Evolutionary conservation across 2,113 vertebrate genomes (phyloP).

Genomic region (Chrysochloris asiatica): DNA sequence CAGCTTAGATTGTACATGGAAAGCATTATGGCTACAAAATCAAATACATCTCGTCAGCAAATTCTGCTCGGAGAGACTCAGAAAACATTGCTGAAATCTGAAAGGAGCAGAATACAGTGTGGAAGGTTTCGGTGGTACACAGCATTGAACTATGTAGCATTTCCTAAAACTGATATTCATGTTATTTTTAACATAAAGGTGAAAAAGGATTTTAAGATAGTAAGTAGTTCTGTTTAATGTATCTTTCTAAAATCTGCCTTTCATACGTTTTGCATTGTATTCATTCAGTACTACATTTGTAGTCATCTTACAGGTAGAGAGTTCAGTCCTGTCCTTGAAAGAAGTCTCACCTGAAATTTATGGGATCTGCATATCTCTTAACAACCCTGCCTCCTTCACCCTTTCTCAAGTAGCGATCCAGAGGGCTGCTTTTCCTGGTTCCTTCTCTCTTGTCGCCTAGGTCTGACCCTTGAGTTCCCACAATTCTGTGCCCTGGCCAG

Average conservation of each 20-base stretch:
- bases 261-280: not conserved
- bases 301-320: not conserved
- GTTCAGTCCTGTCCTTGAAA: not conserved
- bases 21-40: not conserved
- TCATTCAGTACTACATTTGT: not conserved
- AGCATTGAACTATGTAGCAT: constrained; percentile 23
- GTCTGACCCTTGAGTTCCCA: not conserved
- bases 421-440: not conserved
- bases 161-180: constrained; percentile 3
- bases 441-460: not conserved
- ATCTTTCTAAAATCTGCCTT: not conserved
- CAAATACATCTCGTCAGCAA: constrained; percentile 18
- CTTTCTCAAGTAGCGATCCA: not conserved
- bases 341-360: not conserved
- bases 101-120: not conserved
- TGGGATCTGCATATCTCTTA: not conserved
- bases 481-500: not conserved
- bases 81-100: not conserved
- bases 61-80: not conserved
- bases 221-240: not conserved
- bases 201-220: not conserved
- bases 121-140: not conserved
- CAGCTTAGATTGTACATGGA: not conserved
- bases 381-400: not conserved
- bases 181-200: not conserved